These are phyloP conservation scores for Lota lota DNA, from an alignment of 2,113 vertebrate species.

Conservation along the genomic window DNA sequence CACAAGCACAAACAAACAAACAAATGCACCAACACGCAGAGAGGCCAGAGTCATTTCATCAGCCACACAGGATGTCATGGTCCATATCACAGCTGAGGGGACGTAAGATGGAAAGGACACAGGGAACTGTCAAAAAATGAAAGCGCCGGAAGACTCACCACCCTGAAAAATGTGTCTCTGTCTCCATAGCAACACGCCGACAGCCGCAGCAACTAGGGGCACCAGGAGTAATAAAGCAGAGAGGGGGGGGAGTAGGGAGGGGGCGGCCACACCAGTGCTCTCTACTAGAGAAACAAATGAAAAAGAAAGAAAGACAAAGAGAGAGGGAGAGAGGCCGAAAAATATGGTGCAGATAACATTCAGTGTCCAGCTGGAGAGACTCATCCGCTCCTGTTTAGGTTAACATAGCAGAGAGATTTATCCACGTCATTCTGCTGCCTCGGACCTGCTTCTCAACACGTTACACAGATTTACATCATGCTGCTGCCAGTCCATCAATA, in stretches of 20 bases:
- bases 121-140: conserved; percentile 53
- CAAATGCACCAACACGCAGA: too few relatives aligned
- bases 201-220: conserved; percentile 67
- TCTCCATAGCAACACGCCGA: conserved; percentile 78
- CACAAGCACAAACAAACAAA: neutral
- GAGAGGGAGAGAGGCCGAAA: neutral
- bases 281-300: conserved; percentile 42
- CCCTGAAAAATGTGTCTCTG: conserved; percentile 65
- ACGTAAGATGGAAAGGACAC: conserved; percentile 48
- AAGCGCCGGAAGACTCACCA: conserved; percentile 66
- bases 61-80: conserved; percentile 56
- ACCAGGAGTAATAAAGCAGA: conserved; percentile 72
- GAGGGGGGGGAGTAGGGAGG: conserved; percentile 54
- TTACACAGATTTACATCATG: conserved; percentile 64
- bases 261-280: conserved; percentile 23
- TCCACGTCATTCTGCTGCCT: too few relatives aligned
- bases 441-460: conserved; percentile 18
- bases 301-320: conserved; percentile 21
- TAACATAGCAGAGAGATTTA: too few relatives aligned
- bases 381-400: too few relatives aligned
- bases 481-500: conserved; percentile 46
- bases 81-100: conserved; percentile 52
- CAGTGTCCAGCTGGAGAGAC: too few relatives aligned
- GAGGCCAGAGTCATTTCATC: conserved; percentile 57
- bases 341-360: neutral